Base-by-base conservation (phyloP, 2,113 vertebrate species). In the Psettodes erumei region DNA sequence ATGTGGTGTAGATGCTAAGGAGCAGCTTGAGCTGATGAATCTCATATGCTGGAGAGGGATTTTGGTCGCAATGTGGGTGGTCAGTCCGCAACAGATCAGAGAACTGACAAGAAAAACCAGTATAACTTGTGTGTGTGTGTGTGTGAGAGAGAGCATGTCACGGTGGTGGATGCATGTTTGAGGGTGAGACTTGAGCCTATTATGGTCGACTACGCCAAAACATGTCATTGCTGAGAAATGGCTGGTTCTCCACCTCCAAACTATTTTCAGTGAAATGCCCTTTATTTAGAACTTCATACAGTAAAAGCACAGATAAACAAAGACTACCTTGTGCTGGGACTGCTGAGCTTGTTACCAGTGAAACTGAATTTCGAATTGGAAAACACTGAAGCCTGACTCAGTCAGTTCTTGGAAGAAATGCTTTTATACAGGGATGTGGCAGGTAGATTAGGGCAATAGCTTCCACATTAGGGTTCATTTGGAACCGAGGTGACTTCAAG, bases 181-280 rank as follows among this genome's bases (percentile, higher is more conserved):
- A 64, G 60, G 56, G 71, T 65, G 48, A 74, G 75, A 77, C 69
- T 55, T 32, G 64, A 67, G 75, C 47, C 56, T 82, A 37, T 79
- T 71, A 83, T 83, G 77, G 82, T 58, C 1, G 47, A 67, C 72
- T 69, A 61, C 51, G 53, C 79, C 71, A 87, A 88, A 89, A 86
- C 87, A 87, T 87, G 80, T 71, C 78, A 77, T 66, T 83, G 83
- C 81, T 76, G 79, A 83, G 73, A 84, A 88, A 86, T 81, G 79
- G 73, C 2, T 68, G 58, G 43, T 60, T 83, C 79, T 85, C 75
- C 62, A 70, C 79, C 62, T 78, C 74, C 27, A 68, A 55, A 48
- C 61, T 86, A 70, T 88, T 80, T 77, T 62, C 64, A 79, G 62
- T 42, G 19, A 73, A 25, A 63, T 3, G 3, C 27, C 53, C 80